Evolutionary conservation across 2,888 invertebrate species (phyloP).

Genomic region (Athripsodes cinereus): DNA sequence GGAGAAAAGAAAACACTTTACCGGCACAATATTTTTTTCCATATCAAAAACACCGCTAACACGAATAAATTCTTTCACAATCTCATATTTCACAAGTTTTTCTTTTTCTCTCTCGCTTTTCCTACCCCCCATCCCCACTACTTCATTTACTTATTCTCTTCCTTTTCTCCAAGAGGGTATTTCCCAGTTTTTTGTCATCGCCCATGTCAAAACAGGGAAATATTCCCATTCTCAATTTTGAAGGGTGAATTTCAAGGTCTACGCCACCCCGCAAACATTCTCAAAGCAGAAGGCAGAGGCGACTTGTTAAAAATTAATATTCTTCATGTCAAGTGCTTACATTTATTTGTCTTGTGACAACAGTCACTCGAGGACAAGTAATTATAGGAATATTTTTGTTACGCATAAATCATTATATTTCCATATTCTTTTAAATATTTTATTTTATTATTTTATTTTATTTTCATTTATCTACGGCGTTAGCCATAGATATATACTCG

Average conservation of each 20-base stretch:
- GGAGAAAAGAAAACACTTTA: neutral
- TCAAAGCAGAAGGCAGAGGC: neutral
- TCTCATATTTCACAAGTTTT: slow-evolving; percentile 17
- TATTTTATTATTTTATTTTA: too few relatives aligned
- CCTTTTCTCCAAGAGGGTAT: slow-evolving; percentile 4
- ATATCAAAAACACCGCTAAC: slow-evolving; percentile 13
- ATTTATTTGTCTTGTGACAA: neutral
- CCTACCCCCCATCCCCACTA: neutral
- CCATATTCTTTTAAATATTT: neutral
- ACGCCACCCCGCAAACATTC: neutral
- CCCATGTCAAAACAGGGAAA: slow-evolving; percentile 8
- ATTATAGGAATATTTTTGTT: neutral
- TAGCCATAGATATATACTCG: too few relatives aligned
- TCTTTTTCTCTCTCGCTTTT: too few relatives aligned
- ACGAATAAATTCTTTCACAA: slow-evolving; percentile 13
- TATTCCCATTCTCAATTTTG: slow-evolving; percentile 7
- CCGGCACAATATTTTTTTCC: slow-evolving; percentile 3
- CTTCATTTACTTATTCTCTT: neutral
- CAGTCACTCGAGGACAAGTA: too few relatives aligned
- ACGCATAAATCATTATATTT: neutral
- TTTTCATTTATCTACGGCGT: too few relatives aligned
- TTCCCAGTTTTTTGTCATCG: slow-evolving; percentile 18
- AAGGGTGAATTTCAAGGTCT: slow-evolving; percentile 15
- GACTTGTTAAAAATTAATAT: neutral
- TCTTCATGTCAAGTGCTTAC: too few relatives aligned